These are phyloP conservation scores for Lordiphosa fenestrarum DNA, from an alignment of 2,888 invertebrate species.

Conservation along the genomic window DNA sequence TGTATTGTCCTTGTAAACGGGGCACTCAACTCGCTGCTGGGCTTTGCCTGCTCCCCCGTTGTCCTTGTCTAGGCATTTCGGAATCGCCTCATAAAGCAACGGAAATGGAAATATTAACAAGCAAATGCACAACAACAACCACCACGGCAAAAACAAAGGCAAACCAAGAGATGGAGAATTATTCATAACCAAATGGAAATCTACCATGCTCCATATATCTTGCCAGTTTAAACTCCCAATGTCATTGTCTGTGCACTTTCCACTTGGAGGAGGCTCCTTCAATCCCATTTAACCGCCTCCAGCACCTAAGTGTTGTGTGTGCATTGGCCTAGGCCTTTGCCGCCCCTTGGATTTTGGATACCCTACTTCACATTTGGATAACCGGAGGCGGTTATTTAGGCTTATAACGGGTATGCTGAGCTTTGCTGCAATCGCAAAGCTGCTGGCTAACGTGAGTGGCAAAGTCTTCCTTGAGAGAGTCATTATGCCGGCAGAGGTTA, in stretches of 20 bases:
- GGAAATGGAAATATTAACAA: constrained; percentile 78
- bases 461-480: too few relatives aligned
- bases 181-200: constrained; percentile 71
- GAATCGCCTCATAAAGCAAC: constrained; percentile 73
- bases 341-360: background rate
- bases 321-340: constrained; percentile 5
- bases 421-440: too few relatives aligned
- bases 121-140: constrained; percentile 65
- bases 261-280: constrained; percentile 7
- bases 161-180: constrained; percentile 45
- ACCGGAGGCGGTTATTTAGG: constrained; percentile 26
- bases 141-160: constrained; percentile 15
- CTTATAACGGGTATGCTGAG: too few relatives aligned
- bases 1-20: constrained; percentile 60
- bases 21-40: constrained; percentile 56
- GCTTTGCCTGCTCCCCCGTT: constrained; percentile 1
- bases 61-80: constrained; percentile 56
- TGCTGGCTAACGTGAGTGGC: constrained; percentile 3
- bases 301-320: constrained; percentile 11
- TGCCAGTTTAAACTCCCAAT: constrained; percentile 27
- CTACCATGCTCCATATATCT: constrained; percentile 52
- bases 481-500: too few relatives aligned
- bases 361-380: constrained; percentile 26
- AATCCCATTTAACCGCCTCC: background rate
- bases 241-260: constrained; percentile 42